Evolutionary conservation across 1,140 invertebrate species (phyloP).

Genomic region (Drosophila chauvacae): DNA sequence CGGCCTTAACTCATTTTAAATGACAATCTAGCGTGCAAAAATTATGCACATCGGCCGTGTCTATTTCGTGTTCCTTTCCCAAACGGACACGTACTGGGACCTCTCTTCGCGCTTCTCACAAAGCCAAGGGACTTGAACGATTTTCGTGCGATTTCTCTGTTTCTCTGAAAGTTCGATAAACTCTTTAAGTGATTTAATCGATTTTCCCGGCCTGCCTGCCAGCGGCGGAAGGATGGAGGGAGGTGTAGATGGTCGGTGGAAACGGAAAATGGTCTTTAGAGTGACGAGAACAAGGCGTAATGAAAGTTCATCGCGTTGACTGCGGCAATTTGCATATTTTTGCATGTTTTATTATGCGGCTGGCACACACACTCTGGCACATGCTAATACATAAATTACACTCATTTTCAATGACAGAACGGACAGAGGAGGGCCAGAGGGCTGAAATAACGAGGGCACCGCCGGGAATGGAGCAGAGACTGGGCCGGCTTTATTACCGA

Average conservation of each 20-base stretch:
- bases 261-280: conserved; percentile 72
- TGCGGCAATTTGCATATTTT: conserved; percentile 81
- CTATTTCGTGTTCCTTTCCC: neutral
- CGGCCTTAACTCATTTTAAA: conserved; percentile 81
- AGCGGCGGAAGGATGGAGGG: neutral
- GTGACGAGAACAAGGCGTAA: conserved; percentile 59
- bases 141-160: conserved; percentile 5
- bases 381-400: conserved; percentile 63
- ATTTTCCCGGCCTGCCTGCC: conserved; percentile 44
- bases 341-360: conserved; percentile 77
- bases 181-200: conserved; percentile 71
- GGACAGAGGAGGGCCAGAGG: conserved; percentile 39
- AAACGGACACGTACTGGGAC: neutral
- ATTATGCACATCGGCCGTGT: conserved; percentile 61
- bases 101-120: conserved; percentile 24
- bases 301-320: conserved; percentile 79
- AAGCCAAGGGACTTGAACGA: neutral
- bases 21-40: conserved; percentile 82
- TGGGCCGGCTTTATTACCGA: conserved; percentile 69
- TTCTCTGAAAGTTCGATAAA: conserved; percentile 66
- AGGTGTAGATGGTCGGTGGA: neutral
- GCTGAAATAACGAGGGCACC: conserved; percentile 8
- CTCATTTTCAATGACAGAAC: conserved; percentile 62
- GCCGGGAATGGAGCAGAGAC: conserved; percentile 16
- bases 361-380: conserved; percentile 46